Base-by-base conservation (phyloP, 2,888 invertebrate species). In the Leucozona laternaria region DNA sequence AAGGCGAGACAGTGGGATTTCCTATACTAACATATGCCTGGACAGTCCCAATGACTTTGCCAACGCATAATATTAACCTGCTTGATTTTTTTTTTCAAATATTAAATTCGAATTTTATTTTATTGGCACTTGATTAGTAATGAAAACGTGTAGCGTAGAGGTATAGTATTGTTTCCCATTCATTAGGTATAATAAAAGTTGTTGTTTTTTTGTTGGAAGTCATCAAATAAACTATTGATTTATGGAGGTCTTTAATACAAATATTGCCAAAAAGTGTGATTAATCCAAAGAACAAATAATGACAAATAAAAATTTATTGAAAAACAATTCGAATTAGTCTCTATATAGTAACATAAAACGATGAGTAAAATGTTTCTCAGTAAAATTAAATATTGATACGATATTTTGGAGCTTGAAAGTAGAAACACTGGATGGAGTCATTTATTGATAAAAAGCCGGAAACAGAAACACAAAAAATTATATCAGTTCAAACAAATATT, bases 91-190 rank as follows among this genome's bases (percentile, higher is more conserved):
- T 68, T 40, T 5, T 8, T 22, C 4, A 34, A 22, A 34, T 22
- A 48, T 4, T 4, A 28, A 31, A 5, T 3, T 28, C 1, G 43
- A 66, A 31, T 50, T 45, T 25, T n/a, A 6, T 20, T 25, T 25
- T 62, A 50, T 50, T 50, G 2, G 37, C 10, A 25, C 53, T 68
- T 68, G 53, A 68, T 68, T 53, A 68, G 37, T 68, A 68, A 37
- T 68, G 25, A 48, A 37, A n/a, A 10, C n/a, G 22, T 50, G 34
- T n/a, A 50, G 1, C 4, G 20, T 31, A 48, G n/a, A 31, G 1
- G 6, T 7, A 31, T 22, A 37, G 6, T 48, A 13, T 22, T 68
- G 11, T 20, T 66, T 28, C 5, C 4, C 6, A 22, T 37, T 40
- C 20, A 40, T 60, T 40, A 0, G 4, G 2, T 57, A n/a, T 15